Percentiles rank a stretch among this genome's conserved stretches.
These are phyloP conservation scores for Eilema griseolum DNA, from an alignment of 2,888 invertebrate genomes.

Conservation along the genomic window DNA sequence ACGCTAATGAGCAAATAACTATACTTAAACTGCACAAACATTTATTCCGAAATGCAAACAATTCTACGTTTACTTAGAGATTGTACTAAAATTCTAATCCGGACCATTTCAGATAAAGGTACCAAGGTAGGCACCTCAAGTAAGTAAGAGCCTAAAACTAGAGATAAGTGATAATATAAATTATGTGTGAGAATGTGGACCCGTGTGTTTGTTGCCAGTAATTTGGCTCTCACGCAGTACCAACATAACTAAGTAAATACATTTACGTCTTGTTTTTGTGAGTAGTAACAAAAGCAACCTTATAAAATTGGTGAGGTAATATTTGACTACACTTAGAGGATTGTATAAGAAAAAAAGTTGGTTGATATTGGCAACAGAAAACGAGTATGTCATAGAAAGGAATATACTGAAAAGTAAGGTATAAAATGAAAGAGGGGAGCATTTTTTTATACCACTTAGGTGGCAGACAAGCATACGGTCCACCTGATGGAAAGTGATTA, in stretches of 20 bases:
- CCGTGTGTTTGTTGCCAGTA: slow-evolving; percentile 21
- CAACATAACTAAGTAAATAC: neutral
- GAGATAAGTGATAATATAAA: slow-evolving; percentile 26
- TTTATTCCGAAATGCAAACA: neutral
- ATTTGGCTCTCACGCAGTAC: slow-evolving; percentile 11
- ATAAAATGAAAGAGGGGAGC: too few species aligned
- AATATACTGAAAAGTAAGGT: too few species aligned
- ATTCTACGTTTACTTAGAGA: neutral
- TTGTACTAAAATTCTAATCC: neutral
- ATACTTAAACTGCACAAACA: too few species aligned
- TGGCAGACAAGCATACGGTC: too few species aligned
- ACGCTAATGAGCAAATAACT: neutral
- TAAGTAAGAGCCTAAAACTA: neutral
- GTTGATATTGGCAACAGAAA: neutral
- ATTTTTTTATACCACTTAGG: too few species aligned
- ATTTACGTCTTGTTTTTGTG: slow-evolving; percentile 4
- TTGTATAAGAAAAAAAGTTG: neutral
- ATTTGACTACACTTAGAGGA: neutral
- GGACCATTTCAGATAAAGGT: neutral
- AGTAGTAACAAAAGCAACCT: neutral
- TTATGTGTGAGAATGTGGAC: slow-evolving; percentile 21
- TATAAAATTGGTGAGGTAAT: neutral
- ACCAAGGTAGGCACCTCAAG: neutral
- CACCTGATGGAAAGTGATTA: too few species aligned
- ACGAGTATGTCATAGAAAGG: neutral